Evolutionary conservation across 37 sponge, comb jelly and placozoan species (phyloP), one percentile per base, ranked within the genome.

Genomic region (Amphimedon queenslandica): DNA sequence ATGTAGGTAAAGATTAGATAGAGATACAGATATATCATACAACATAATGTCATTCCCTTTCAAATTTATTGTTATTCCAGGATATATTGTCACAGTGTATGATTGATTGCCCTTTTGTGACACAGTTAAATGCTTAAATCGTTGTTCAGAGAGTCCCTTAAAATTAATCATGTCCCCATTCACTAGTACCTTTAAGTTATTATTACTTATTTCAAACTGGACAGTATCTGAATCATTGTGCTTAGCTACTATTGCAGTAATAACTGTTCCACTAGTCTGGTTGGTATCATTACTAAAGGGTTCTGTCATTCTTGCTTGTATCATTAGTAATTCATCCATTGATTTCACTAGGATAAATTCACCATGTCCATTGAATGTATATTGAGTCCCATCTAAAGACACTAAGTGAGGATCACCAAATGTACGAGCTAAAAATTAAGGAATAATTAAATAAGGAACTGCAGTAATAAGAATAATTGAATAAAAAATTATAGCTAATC

Each of bases 301-400:
- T 6, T 74, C 63, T 11, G 38, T 55, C 75, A 81, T 74, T 18
- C 82, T 64, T 2, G 58, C 82, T 55, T 81, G 82, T n/a, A 81
- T 32, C 8, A 66, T 67, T 66, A 81, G 72, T 4, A 10, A 23
- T 41, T 73, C 66, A 32, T 74, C 69, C 4, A 37, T 23, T 37
- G 82, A 71, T 24, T 55, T 63, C 30, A 78, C 66, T 27, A 78
- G 32, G 0, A 57, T 57, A 35, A 57, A 78, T 42, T 78, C 79
- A 34, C 79, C 79, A 21, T 78, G 34, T n/a, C 79, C 79, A 78
- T 78, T 78, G 32, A 78, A 78, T 2, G 79, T 78, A 57, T 78
- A 78, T 61, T 69, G 68, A 37, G 36, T 28, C 13, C 70, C 70
- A 69, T 78, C 79, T 25, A 78, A 67, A 25, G 79, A 51, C 32